Percentiles rank a stretch among this genome's conserved stretches.
These are phyloP conservation scores for Camelus dromedarius DNA, from an alignment of 2,113 vertebrate species.

Conservation along the genomic window DNA sequence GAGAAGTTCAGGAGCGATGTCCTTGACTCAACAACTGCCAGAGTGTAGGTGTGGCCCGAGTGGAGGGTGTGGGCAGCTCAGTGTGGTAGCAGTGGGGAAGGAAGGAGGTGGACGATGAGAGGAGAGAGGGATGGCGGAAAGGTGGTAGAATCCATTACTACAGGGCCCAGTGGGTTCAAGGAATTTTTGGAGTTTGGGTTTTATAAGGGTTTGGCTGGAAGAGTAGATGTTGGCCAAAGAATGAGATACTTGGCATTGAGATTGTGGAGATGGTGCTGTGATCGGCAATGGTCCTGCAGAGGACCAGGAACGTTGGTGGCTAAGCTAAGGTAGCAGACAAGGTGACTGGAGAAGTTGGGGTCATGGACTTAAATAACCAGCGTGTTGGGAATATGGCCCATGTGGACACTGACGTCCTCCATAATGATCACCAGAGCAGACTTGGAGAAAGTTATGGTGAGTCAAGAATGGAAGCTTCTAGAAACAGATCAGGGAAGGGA, in stretches of 20 bases:
- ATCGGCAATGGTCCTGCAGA: not conserved
- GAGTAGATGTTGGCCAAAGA: not conserved
- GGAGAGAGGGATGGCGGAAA: not conserved
- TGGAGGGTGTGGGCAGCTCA: not conserved
- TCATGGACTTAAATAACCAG: fast-evolving
- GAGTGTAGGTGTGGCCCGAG: not conserved
- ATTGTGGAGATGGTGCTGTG: no score
- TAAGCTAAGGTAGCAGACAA: not conserved
- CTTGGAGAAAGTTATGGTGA: not conserved
- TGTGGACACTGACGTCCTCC: not conserved
- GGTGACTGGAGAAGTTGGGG: not conserved
- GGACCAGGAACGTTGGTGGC: not conserved
- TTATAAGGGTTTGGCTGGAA: not conserved
- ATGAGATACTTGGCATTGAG: not conserved
- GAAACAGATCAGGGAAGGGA: not conserved
- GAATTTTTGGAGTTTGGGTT: not conserved
- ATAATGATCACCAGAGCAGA: not conserved
- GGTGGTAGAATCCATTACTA: no score
- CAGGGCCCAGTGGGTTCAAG: not conserved
- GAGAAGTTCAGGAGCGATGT: not conserved
- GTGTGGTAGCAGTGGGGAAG: fast-evolving
- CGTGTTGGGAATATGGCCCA: fast-evolving
- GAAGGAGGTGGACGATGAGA: no score
- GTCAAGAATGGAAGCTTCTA: not conserved
- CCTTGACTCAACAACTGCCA: fast-evolving